A percentile compares a stretch with the other conserved stretches of the same genome.
Conservation (phyloP, 2,888 invertebrate species). For the Timema cristinae region DNA sequence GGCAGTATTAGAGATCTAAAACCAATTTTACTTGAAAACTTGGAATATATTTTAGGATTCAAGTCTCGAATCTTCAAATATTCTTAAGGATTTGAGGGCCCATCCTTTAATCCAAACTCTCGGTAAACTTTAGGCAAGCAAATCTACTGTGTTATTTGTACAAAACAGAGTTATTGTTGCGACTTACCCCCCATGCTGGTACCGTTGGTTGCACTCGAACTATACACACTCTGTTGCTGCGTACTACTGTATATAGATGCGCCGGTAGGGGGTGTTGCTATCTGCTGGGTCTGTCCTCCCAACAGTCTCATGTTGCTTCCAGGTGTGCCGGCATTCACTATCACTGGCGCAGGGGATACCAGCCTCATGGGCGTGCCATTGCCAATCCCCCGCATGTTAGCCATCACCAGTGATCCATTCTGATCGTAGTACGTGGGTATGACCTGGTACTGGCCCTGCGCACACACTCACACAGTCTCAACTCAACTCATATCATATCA, state of each 20-base stretch:
- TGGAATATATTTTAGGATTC: no score
- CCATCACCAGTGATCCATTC: conserved; percentile 81
- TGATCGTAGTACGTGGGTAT: conserved; percentile 72
- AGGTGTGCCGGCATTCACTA: conserved; percentile 51
- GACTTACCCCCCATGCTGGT: conserved; percentile 57
- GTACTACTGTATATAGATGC: conserved; percentile 57
- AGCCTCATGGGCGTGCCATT: conserved; percentile 84
- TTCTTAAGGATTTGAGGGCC: no score
- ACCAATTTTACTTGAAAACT: no score
- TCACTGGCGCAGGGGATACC: conserved; percentile 89
- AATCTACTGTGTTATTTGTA: no score
- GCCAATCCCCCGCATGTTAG: conserved; percentile 60
- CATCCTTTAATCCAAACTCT: no score
- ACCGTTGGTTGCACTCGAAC: conserved; percentile 56
- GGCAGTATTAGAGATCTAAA: no score
- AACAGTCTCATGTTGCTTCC: conserved; percentile 40
- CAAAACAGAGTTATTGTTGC: no score
- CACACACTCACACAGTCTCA: conserved; percentile 26
- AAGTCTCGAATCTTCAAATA: no score
- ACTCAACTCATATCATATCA: not conserved
- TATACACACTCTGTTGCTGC: conserved; percentile 58
- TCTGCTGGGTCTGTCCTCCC: conserved; percentile 50
- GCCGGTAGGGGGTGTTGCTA: conserved; percentile 58
- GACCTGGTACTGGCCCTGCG: conserved; percentile 58
- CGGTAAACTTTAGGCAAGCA: no score